Conservation (phyloP, 2,797 vertebrate genomes). For the Chanos chanos region DNA sequence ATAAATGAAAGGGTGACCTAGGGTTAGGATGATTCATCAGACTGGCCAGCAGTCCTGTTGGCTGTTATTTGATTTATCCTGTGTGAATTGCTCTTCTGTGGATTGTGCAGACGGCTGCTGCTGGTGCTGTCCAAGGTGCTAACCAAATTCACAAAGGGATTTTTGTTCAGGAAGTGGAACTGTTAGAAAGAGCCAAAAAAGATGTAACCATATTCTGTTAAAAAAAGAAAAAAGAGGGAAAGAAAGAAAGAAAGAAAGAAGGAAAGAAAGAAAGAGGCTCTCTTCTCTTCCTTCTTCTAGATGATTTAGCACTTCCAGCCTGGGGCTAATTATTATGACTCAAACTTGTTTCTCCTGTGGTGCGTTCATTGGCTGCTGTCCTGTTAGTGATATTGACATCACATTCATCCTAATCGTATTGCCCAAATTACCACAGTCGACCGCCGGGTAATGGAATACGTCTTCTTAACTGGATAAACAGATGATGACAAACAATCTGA, state of each 20-base stretch:
- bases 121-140: constrained; percentile 56
- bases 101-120: constrained; percentile 36
- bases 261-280: no score
- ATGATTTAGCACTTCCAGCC: constrained; percentile 8
- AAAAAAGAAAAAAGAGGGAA: no score
- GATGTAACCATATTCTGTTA: no score
- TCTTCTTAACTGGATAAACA: background rate
- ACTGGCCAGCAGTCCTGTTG: constrained; percentile 49
- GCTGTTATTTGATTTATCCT: constrained; percentile 30
- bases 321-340: constrained; percentile 1
- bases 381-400: background rate
- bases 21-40: constrained; percentile 32
- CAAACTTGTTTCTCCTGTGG: background rate
- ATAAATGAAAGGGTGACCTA: constrained; percentile 33
- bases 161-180: background rate
- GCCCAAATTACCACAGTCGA: background rate
- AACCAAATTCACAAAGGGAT: constrained; percentile 35
- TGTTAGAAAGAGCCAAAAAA: background rate
- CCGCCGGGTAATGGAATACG: background rate
- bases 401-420: background rate
- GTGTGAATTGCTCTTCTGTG: background rate
- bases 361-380: background rate
- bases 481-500: no score
- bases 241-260: no score
- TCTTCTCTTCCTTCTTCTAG: no score